Base-by-base conservation (phyloP, 2,888 invertebrate genomes). In the Microchrysa polita region DNA sequence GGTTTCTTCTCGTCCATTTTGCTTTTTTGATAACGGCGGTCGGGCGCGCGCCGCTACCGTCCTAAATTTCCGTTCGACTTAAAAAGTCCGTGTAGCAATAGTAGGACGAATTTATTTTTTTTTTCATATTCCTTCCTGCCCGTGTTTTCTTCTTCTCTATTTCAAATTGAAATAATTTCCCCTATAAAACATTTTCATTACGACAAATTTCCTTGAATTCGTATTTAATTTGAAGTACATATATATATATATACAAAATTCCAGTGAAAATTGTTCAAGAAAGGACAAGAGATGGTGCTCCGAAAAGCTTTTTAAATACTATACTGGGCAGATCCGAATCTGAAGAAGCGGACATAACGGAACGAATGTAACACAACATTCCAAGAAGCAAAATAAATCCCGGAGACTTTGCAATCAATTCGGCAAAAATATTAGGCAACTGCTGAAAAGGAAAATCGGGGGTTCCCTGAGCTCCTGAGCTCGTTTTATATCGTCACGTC, bases 101-200 rank as follows among this genome's bases (percentile, higher is more conserved):
- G 55, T 34, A 34, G 27, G 55, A 55, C 55, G 20, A 55, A 20
- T 34, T 20, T 18, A 5, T 34, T 34, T 55, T 55, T 55, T 18
- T 20, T 34, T 63, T 34, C 7, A n/a, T n/a, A n/a, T n/a, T n/a
- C n/a, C n/a, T n/a, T n/a, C n/a, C n/a, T n/a, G n/a, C n/a, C n/a
- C n/a, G n/a, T n/a, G n/a, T 34, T 34, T 34, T 34, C 27, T 34
- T 34, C 7, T 34, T 34, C 27, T 34, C 2, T 34, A 34, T 34
- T 7, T 40, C 40, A 18, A 63, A 27, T 60, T 60, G 60, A n/a
- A n/a, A 60, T 60, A 7, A 20, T 34, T 60, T 60, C 60, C 60
- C 60, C 60, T 27, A 34, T 60, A 60, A 60, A 60, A 63, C 61
- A 40, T 63, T 63, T 63, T 63, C 61, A 63, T 63, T 63, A 63